Conservation (phyloP, 1,140 invertebrate species). For the Drosophila repletoides region DNA sequence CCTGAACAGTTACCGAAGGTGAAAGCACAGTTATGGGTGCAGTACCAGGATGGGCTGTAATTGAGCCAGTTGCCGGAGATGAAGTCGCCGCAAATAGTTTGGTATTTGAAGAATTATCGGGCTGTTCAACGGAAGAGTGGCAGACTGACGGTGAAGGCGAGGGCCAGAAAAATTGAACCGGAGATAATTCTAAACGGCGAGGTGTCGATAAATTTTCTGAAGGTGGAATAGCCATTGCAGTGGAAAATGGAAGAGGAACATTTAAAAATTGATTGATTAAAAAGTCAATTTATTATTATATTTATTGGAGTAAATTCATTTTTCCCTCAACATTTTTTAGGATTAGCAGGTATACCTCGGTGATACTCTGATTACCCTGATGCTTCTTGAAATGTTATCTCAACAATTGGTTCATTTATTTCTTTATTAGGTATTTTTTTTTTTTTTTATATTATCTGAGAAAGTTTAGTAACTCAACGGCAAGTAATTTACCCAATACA, state of each 20-base stretch:
- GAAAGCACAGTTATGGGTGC: no score
- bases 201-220: no score
- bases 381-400: conserved; percentile 86
- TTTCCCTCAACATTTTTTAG: conserved; percentile 90
- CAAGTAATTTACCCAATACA: conserved; percentile 82
- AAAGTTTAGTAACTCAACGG: conserved; percentile 82
- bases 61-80: no score
- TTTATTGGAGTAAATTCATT: conserved; percentile 89
- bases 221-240: conserved; percentile 88
- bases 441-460: conserved; percentile 84
- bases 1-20: no score
- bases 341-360: conserved; percentile 88
- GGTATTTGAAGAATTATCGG: no score
- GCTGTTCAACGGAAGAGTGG: no score
- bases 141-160: no score
- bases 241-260: conserved; percentile 85
- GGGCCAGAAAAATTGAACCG: no score
- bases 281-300: conserved; percentile 85
- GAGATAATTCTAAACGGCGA: no score
- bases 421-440: conserved; percentile 84
- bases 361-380: conserved; percentile 89
- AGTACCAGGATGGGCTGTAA: no score
- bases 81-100: no score
- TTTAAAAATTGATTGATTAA: conserved; percentile 84
- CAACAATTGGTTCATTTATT: conserved; percentile 85